Evolutionary conservation across 2,888 invertebrate species (phyloP).

Genomic region (Andricus quercusramuli): DNA sequence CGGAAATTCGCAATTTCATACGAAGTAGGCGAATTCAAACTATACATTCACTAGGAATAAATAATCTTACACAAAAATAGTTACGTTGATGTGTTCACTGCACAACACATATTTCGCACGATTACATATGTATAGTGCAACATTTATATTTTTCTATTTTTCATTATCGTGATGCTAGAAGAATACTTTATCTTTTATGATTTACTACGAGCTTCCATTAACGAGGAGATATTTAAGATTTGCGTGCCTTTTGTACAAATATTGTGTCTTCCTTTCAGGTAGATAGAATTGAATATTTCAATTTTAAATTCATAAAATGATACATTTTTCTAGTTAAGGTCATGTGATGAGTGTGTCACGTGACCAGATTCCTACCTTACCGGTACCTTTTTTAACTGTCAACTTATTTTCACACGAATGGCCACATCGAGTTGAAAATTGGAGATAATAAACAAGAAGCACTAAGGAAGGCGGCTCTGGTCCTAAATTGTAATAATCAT

Average conservation of each 20-base stretch:
- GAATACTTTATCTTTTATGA: background rate
- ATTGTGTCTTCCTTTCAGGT: background rate
- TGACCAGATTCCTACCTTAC: too few relatives aligned
- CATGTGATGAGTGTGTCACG: too few relatives aligned
- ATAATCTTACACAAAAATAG: constrained; percentile 13
- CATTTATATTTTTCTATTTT: background rate
- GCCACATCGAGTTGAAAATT: too few relatives aligned
- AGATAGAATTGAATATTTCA: background rate
- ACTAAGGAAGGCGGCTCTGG: too few relatives aligned
- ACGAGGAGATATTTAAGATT: background rate
- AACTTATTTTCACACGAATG: too few relatives aligned
- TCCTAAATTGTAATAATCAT: too few relatives aligned
- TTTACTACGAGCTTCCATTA: background rate
- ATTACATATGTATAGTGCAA: background rate
- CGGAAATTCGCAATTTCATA: background rate
- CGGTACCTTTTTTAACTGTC: too few relatives aligned
- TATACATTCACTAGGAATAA: constrained; percentile 17
- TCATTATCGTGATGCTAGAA: background rate
- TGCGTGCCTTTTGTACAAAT: background rate
- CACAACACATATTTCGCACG: constrained; percentile 1
- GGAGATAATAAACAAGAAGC: too few relatives aligned
- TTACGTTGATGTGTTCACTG: background rate
- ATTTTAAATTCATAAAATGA: background rate
- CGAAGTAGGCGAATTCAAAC: background rate
- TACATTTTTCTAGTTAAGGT: background rate